Evolutionary conservation across 2,113 vertebrate species (phyloP), one percentile per base, ranked within the genome.

Genomic region (Antechinus stuartii): DNA sequence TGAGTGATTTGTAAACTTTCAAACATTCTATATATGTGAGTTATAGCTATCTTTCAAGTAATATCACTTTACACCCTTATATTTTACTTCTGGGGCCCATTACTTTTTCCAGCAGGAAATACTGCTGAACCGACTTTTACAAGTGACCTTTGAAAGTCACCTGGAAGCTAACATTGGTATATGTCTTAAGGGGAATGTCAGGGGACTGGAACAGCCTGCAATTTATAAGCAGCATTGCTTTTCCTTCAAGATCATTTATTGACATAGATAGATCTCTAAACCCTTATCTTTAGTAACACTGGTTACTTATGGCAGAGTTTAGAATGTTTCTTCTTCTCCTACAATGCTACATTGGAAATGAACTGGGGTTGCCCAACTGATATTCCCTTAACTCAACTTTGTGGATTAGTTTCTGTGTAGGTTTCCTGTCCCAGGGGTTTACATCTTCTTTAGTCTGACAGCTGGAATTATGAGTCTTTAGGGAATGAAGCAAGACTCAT

Each of bases 341-440:
- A 27, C 57, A 76, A 25, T 90, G 10, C 53, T 50, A 49, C 35
- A 10, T 53, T 24, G 95, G 42, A 93, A 91, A 49, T 84, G 55
- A 97, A 6, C 61, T 92, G 19, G 16, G 61, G 61, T 68, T 68
- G 61, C 61, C 14, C 16, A 68, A 68, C 12, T 68, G 61, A 68
- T 68, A 68, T 35, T 92, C 93, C 9, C 53, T 93, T 90, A 91
- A 54, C 12, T 91, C 47, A 95, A 0, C 91, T 96, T 95, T 91
- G 10, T 95, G 49, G 61, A 27, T n/a, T 95, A 84, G 68, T 96
- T 91, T 92, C 68, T 95, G 2, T 89, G 84, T 35, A 95, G 7
- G 25, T 95, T 11, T 92, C 55, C n/a, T 35, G 24, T 93, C 54
- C 93, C 49, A 94, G 53, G 57, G 96, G 91, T 26, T 91, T 12